A percentile compares a stretch with the other conserved stretches of the same genome.
Evolutionary conservation across 1,140 invertebrate genomes (phyloP).

Genomic region (Drosophila lini): DNA sequence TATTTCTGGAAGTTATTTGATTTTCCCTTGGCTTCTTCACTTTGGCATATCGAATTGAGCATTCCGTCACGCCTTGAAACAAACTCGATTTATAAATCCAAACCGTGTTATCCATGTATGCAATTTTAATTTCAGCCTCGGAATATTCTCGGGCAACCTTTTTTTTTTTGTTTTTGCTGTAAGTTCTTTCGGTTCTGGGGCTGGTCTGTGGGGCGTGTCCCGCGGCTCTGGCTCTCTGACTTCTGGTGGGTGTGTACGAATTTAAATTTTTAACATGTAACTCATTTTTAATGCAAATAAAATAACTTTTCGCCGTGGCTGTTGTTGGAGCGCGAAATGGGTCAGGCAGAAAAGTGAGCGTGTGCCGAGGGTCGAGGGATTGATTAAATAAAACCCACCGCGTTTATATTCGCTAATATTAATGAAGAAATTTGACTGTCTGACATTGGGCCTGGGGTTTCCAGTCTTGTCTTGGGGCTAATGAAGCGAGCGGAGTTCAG

Average conservation of each 20-base stretch:
- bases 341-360: slow-evolving; percentile 68
- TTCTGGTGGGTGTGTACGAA: slow-evolving; percentile 72
- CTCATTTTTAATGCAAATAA: slow-evolving; percentile 81
- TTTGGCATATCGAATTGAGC: slow-evolving; percentile 10
- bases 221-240: slow-evolving; percentile 23
- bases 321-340: slow-evolving; percentile 62
- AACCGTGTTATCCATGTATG: slow-evolving; percentile 41
- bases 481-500: slow-evolving; percentile 40
- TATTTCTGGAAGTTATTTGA: not conserved
- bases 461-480: slow-evolving; percentile 32
- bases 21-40: slow-evolving; percentile 19
- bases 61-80: slow-evolving; percentile 45
- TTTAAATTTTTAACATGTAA: slow-evolving; percentile 81
- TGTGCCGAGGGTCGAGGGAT: slow-evolving; percentile 32
- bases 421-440: slow-evolving; percentile 59
- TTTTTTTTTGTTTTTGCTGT: slow-evolving; percentile 45
- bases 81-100: slow-evolving; percentile 38
- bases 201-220: slow-evolving; percentile 52
- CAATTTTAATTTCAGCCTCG: slow-evolving; percentile 34
- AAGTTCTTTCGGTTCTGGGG: slow-evolving; percentile 10
- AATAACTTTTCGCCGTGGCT: slow-evolving; percentile 48
- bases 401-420: slow-evolving; percentile 39
- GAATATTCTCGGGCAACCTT: slow-evolving; percentile 59
- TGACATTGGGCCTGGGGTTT: slow-evolving; percentile 14
- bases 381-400: slow-evolving; percentile 60